A percentile compares a stretch with the other conserved stretches of the same genome.
Evolutionary conservation across 2,113 vertebrate genomes (phyloP).

Genomic region (Anhinga rufa): DNA sequence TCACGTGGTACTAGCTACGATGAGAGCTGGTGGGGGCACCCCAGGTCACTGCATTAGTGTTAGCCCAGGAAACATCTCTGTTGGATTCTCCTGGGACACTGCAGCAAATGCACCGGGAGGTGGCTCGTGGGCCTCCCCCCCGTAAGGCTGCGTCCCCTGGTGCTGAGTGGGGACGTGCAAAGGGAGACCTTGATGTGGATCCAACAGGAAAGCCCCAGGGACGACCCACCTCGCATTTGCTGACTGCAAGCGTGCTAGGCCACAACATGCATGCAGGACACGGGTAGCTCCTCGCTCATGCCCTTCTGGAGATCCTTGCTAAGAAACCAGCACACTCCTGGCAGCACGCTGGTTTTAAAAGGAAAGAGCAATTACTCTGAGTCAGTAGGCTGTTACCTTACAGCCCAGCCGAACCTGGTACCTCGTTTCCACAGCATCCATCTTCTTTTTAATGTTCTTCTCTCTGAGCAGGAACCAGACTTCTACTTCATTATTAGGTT

Average conservation of each 20-base stretch:
- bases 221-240: accelerated
- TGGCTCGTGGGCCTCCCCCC: background rate
- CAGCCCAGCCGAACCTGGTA: background rate
- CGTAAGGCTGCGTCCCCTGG: accelerated
- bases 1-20: accelerated
- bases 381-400: background rate
- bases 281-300: background rate
- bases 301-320: background rate
- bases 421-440: background rate
- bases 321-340: background rate
- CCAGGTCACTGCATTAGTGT: background rate
- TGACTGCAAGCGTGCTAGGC: accelerated
- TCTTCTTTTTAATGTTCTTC: background rate
- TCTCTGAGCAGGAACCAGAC: background rate
- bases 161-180: accelerated
- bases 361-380: background rate
- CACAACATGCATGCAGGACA: accelerated
- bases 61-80: background rate
- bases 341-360: background rate
- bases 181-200: background rate
- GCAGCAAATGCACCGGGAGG: background rate
- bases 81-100: background rate
- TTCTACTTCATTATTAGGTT: background rate
- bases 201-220: background rate
- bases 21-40: accelerated